These are phyloP conservation scores for Gandaritis pyraliata DNA, from an alignment of 2,888 invertebrate species.

Conservation along the genomic window DNA sequence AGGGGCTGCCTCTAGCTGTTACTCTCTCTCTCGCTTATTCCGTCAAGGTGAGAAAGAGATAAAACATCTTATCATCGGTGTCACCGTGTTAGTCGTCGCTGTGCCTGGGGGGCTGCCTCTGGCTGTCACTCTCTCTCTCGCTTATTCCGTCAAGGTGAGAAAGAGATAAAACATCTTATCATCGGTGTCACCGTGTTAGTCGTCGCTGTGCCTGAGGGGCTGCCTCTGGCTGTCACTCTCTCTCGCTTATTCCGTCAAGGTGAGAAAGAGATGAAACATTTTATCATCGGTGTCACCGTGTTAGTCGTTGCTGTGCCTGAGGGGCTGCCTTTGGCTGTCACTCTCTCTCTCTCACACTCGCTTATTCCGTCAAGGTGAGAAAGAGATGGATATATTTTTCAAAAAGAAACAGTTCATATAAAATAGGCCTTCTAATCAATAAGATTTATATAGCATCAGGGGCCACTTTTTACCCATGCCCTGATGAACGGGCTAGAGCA, in stretches of 20 bases:
- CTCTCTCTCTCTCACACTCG: constrained; percentile 97
- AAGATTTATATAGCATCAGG: too few relatives aligned
- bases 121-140: too few relatives aligned
- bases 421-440: too few relatives aligned
- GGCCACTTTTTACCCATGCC: too few relatives aligned
- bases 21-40: constrained; percentile 99
- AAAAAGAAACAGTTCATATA: too few relatives aligned
- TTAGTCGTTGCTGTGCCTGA: constrained; percentile 79
- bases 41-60: constrained; percentile 93
- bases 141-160: too few relatives aligned
- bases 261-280: neutral
- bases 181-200: constrained; percentile 90
- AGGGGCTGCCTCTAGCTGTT: constrained; percentile 99
- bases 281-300: constrained; percentile 86
- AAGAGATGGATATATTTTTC: constrained; percentile 11
- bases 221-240: too few relatives aligned
- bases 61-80: constrained; percentile 88
- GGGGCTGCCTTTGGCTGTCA: too few relatives aligned
- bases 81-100: constrained; percentile 87
- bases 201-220: too few relatives aligned
- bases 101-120: too few relatives aligned
- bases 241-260: too few relatives aligned
- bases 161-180: neutral
- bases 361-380: constrained; percentile 98
- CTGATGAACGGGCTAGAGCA: too few relatives aligned